These are phyloP conservation scores for Dendropsophus ebraccatus DNA, from an alignment of 2,113 vertebrate species.

Conservation along the genomic window DNA sequence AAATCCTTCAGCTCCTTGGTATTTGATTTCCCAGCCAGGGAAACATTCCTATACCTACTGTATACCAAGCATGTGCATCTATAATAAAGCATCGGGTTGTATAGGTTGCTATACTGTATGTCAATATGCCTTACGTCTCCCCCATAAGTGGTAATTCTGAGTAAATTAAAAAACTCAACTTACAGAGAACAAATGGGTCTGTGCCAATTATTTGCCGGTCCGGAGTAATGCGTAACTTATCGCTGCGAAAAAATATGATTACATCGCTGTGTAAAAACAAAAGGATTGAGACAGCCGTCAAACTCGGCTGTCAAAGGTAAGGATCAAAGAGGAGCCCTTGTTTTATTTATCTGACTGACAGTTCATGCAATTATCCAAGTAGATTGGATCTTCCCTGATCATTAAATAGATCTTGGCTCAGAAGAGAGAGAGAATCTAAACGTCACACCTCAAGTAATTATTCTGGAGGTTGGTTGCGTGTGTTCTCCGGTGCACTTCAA, in stretches of 20 bases:
- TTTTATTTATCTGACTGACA: slow-evolving; percentile 38
- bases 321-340: slow-evolving; percentile 28
- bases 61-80: background rate
- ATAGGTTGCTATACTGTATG: background rate
- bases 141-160: background rate
- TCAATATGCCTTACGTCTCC: accelerated
- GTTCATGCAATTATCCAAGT: slow-evolving; percentile 33
- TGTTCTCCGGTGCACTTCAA: slow-evolving; percentile 4
- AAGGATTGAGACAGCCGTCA: slow-evolving; percentile 24
- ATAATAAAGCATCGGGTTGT: background rate
- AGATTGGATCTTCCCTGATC: slow-evolving; percentile 33
- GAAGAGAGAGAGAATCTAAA: slow-evolving; percentile 2
- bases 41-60: too few species aligned
- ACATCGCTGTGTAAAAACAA: slow-evolving; percentile 19
- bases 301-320: background rate
- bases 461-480: background rate
- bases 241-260: slow-evolving; percentile 6
- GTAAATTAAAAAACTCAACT: slow-evolving; percentile 4
- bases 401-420: slow-evolving; percentile 36
- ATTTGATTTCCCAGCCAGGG: too few species aligned
- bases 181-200: too few species aligned
- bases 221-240: background rate
- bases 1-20: too few species aligned
- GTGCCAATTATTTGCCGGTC: background rate
- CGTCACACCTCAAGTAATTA: slow-evolving; percentile 18